Evolutionary conservation across 2,797 vertebrate species (phyloP), one percentile per base, ranked within the genome.

Genomic region (Coilia nasus): DNA sequence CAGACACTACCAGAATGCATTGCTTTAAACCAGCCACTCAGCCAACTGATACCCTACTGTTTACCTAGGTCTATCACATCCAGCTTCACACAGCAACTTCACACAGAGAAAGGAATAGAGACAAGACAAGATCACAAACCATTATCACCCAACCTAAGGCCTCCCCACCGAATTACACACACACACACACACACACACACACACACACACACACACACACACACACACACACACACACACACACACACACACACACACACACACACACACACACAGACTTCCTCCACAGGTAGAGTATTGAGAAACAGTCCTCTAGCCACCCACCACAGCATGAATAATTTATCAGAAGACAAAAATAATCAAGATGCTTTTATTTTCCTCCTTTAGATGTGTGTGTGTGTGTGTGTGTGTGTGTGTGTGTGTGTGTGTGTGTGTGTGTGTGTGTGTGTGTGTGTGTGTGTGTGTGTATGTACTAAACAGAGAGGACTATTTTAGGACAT

Each of bases 371-470:
- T 71, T 71, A 71, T 71, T 71, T 71, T 6, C 60, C 60, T 25
- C 60, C 23, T 23, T 64, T 54, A 25, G 35, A 62, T 90, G 88
- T 83, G 85, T 87, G 83, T 87, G 90, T 90, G 90, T 62, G 59
- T 62, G 59, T 62, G 59, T 64, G 62, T 88, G 67, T 75, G 64
- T 50, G 44, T 50, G 46, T 75, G 90, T 57, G 90, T 92, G 90
- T 92, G 91, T 92, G 90, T 86, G 83, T 25, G 5, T 78, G 57
- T 10, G 23, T 81, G 84, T 44, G 31, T 44, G 57, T 54, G 78
- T 81, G 15, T 81, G 31, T 81, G 41, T 41, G 28, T 41, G 35
- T 44, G 35, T 81, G 31, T 57, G 15, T 57, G n/a, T 62, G 60
- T 62, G 60, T 62, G 19, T 82, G 81, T 82, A 21, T 82, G 81